Evolutionary conservation across 2,888 invertebrate species (phyloP).

Genomic region (Galeopsomyia nigrocyanea): DNA sequence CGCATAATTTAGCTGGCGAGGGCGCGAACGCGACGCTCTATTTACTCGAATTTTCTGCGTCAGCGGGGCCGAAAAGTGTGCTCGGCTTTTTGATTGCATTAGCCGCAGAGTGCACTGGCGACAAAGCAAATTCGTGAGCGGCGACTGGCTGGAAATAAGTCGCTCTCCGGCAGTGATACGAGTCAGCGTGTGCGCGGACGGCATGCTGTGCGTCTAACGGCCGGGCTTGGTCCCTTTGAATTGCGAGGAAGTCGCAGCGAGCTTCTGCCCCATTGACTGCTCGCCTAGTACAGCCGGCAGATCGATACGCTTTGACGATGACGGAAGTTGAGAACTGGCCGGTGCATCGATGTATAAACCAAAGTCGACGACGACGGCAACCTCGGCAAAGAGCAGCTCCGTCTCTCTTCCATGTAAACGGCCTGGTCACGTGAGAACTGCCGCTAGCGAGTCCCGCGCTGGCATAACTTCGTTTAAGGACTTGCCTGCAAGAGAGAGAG

Average conservation of each 20-base stretch:
- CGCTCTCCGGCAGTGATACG: not conserved
- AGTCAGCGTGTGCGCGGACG: slow-evolving; percentile 1
- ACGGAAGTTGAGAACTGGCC: slow-evolving; percentile 43
- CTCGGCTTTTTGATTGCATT: not conserved
- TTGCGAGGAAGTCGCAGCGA: slow-evolving; percentile 16
- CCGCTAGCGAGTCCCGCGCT: slow-evolving; percentile 6
- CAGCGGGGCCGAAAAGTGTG: not conserved
- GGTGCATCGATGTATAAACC: slow-evolving; percentile 37
- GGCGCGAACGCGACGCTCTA: not conserved
- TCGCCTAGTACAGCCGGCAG: not conserved
- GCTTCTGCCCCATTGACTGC: not conserved
- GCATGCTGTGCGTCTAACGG: slow-evolving; percentile 3
- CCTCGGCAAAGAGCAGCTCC: too few relatives aligned
- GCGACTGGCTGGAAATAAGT: not conserved
- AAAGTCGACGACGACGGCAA: slow-evolving; percentile 2
- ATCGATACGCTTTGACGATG: slow-evolving; percentile 48
- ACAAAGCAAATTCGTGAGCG: not conserved
- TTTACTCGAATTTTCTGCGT: slow-evolving; percentile 15
- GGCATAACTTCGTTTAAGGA: slow-evolving; percentile 39
- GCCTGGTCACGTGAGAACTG: slow-evolving; percentile 18
- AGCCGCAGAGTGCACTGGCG: not conserved
- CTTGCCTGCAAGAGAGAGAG: too few relatives aligned
- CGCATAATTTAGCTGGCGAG: slow-evolving; percentile 2
- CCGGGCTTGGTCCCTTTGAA: slow-evolving; percentile 31
- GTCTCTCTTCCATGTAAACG: not conserved